Base-by-base conservation (phyloP, 2,797 vertebrate species). In the Esox lucius region DNA sequence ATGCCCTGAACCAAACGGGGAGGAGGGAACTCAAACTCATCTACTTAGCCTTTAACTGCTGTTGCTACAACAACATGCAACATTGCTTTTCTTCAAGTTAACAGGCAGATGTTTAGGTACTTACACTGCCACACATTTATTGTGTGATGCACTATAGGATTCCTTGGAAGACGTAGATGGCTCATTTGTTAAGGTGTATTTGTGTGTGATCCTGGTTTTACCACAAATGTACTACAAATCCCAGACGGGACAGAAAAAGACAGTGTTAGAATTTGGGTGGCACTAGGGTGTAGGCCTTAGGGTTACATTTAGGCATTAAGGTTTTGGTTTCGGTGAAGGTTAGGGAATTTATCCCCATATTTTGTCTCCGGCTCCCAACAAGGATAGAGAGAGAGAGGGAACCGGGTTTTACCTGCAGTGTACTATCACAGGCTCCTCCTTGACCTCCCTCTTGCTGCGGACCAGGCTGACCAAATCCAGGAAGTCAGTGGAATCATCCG, bases 401-500 rank as follows among this genome's bases (percentile, higher is more conserved):
- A 26, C 35, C 8, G 26, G 39, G 46, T 28, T 76, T 67, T 94
- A 99, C 98, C 98, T 99, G 98, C 98, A 99, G 90, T 99, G 98
- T 71, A 99, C 98, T 86, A 98, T 92, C 91, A 99, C 91, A 0
- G 98, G 98, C 82, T 98, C 95, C 86, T 98, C 95, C 86, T 95
- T 96, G 78, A 96, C 94, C 1, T 94, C 94, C 80, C 98, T 95
- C 88, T 95, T 97, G 87, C 93, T 95, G 79, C 96, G 94, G 48
- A 99, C 95, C 35, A 97, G 93, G 89, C 95, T 91, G 84, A 99
- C 98, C 39, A 99, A 98, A 87, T 98, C 94, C 76, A 99, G 92
- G 87, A 99, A 99, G 78, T 99, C 96, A 0, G 97, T 98, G 75
- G 97, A 98, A 88, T 99, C 98, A 3, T 99, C 98, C 1, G 98